Evolutionary conservation across 2,888 invertebrate species (phyloP), one percentile per base, ranked within the genome.

Genomic region (Acronicta aceris): DNA sequence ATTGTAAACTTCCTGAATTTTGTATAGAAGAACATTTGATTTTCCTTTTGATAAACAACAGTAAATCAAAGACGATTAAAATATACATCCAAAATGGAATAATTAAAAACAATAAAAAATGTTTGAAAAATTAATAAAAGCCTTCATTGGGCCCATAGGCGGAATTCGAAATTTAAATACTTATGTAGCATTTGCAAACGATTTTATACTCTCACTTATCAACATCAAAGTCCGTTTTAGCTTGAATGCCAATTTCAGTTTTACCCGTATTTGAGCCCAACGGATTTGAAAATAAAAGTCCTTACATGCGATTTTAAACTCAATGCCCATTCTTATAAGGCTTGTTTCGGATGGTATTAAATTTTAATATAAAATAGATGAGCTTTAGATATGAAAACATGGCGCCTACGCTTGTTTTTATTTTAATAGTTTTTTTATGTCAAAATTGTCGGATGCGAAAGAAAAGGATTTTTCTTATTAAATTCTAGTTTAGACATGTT

Each of bases 351-450:
- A 30, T 8, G 61, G 48, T 0, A 8, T 27, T 8, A 5, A 6
- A 13, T 55, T 75, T 75, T 59, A 72, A 72, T 72, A 61, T 65
- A 71, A 59, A 75, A 71, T 71, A 59, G 21, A 65, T 62, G 60
- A 49, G 50, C 30, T 65, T 54, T 41, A 16, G 56, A 55, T 75
- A 65, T 51, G 46, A 52, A 64, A 75, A 75, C 65, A 75, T 36
- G 48, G 59, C 38, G 38, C 38, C n/a, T n/a, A 47, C 38, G 36
- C 36, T 12, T 48, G 38, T 21, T 53, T 71, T 64, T 50, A n/a
- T 53, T 71, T 64, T 50, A n/a, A 74, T 55, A 62, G 51, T 59
- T 52, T 74, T 68, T 58, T 46, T 54, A 41, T 13, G 68, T 55
- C 50, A 70, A 12, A 70, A 38, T 42, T 48, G 68, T 70, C 21